Evolutionary conservation across 2,797 vertebrate species (phyloP), one percentile per base, ranked within the genome.

Genomic region (Peromyscus eremicus): DNA sequence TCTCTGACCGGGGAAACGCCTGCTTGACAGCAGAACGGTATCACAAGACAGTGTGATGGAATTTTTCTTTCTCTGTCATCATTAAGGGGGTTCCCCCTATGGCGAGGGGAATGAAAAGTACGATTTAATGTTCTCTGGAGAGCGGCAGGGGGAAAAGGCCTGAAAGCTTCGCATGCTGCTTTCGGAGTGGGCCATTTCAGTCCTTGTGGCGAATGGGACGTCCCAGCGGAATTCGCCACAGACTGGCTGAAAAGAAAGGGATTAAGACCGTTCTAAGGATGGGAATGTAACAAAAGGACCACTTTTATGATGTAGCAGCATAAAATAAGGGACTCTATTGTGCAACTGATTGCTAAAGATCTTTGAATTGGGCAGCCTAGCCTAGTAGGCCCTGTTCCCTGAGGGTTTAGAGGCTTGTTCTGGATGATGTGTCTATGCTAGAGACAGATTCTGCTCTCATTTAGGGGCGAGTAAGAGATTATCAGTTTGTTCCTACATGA

Each of bases 221-320:
- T 99, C 99, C 99, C 99, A 98, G 98, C 99, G 99, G 99, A 99
- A 99, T 99, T 99, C 99, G 98, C 99, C 98, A 98, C 99, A 98
- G 99, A 99, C 99, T 94, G 32, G 98, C 99, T 99, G 99, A 99
- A 99, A 99, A 99, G 99, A 99, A 99, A 99, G 98, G 99, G 99
- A 99, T 99, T 99, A 99, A 99, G 99, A 98, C 98, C 98, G 97
- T 99, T 99, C 99, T 99, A 99, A 99, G 98, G 98, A 99, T 99
- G 98, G 98, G 99, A 99, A 99, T 99, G 99, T 99, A 99, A 99
- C 99, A 99, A 99, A 99, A 99, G 99, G 98, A 99, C 98, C 99
- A 99, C 99, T 99, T 99, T 99, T 99, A 99, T 99, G 99, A 99
- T 99, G 99, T 99, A 99, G 99, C 99, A 99, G 99, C 99, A 99